Evolutionary conservation across 2,113 vertebrate species (phyloP).

Genomic region (Nibea coibor): DNA sequence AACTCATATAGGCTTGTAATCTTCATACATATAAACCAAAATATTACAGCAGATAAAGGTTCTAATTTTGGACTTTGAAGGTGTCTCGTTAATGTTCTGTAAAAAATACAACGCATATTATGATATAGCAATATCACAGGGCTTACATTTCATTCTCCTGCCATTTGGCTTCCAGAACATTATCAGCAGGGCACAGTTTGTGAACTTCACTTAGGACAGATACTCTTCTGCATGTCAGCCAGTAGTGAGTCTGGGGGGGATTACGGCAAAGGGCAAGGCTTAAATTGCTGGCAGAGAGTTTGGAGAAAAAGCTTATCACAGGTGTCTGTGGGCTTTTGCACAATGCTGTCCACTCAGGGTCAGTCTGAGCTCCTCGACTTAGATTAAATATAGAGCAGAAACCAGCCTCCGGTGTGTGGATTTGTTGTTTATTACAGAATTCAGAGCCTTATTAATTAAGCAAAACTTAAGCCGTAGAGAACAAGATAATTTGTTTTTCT

Average conservation of each 20-base stretch:
- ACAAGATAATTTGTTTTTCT: background rate
- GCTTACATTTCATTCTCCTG: slow-evolving; percentile 28
- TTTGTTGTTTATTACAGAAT: slow-evolving; percentile 28
- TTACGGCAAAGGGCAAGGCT: slow-evolving; percentile 64
- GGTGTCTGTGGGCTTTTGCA: slow-evolving; percentile 44
- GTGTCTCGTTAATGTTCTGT: background rate
- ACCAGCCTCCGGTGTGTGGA: background rate
- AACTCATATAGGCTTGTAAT: background rate
- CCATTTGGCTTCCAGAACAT: slow-evolving; percentile 28
- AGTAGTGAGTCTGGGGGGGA: slow-evolving; percentile 53
- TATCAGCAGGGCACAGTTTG: slow-evolving; percentile 38
- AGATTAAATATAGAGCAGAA: slow-evolving; percentile 43
- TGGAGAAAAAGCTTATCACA: slow-evolving; percentile 47
- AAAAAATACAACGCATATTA: background rate
- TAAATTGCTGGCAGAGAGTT: slow-evolving; percentile 62
- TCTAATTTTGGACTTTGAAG: no score
- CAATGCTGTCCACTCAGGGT: slow-evolving; percentile 46
- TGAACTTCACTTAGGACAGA: slow-evolving; percentile 31
- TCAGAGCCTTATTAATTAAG: slow-evolving; percentile 12
- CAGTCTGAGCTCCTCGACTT: slow-evolving; percentile 38
- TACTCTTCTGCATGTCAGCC: slow-evolving; percentile 56
- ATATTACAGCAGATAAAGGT: background rate
- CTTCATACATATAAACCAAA: no score
- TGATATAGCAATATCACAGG: background rate
- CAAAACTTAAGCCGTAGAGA: background rate